Evolutionary conservation across 1,140 invertebrate genomes (phyloP), one percentile per base, ranked within the genome.

Genomic region (Bombus pascuorum): DNA sequence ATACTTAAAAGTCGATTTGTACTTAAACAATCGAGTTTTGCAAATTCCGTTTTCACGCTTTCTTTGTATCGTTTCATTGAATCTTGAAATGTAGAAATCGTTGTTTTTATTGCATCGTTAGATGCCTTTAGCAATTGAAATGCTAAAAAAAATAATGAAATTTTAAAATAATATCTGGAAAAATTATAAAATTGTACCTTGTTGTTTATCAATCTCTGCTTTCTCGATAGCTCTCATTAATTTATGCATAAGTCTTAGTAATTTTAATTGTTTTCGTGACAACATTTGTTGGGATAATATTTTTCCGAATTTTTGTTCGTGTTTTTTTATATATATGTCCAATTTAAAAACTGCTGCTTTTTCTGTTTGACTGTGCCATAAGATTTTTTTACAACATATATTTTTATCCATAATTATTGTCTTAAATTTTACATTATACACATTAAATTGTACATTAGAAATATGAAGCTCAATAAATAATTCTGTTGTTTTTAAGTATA

Each of bases 1-100:
- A 88, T 83, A 18, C 22, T 75, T 79, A 88, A 74, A 78, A 88
- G 87, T 44, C 87, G 68, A 34, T 88, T 76, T 59, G 87, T 88
- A 32, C 68, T 88, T n/a, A 86, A 73, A 59, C 44, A 72, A 32
- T 88, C 80, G 1, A 86, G n/a, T 32, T 86, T 88, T 1, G 59
- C 79, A 18, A 88, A 83, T 83, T 88, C 87, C 6, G 39, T 37
- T 53, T 28, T 75, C n/a, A 86, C 73, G 15, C 8, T 78, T 44
- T 83, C 79, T 57, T 78, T 77, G 32, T 70, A 86, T 25, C 42
- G 9, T 66, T 65, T 86, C 68, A 79, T 79, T 18, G 85, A 86
- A 53, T 86, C 74, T 65, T 86, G 73, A 32, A 88, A 83, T 59
- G 77, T 76, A 9, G 34, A 62, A 47, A 88, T 88, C 8, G 85